Evolutionary conservation across 2,113 vertebrate genomes (phyloP).

Genomic region (Lathamus discolor): DNA sequence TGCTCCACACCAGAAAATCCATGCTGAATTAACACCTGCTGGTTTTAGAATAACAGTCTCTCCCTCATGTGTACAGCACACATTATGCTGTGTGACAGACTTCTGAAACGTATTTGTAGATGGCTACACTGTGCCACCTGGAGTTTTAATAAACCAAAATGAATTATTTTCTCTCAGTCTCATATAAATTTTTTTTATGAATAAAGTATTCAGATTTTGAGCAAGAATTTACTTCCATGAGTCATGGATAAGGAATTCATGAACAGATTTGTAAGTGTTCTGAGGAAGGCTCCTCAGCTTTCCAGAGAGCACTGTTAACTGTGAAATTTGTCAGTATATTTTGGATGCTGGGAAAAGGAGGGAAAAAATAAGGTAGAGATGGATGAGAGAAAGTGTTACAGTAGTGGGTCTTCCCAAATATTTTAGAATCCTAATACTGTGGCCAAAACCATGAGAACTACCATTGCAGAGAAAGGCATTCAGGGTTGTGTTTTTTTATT

Average conservation of each 20-base stretch:
- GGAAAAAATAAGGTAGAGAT: neutral
- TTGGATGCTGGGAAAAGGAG: neutral
- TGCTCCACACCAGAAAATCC: neutral
- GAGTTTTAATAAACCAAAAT: constrained; percentile 49
- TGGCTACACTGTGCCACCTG: neutral
- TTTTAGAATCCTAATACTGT: neutral
- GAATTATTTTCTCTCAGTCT: constrained; percentile 24
- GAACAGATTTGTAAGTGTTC: constrained; percentile 30
- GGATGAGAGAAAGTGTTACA: neutral
- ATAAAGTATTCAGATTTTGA: constrained; percentile 2
- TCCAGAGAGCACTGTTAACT: neutral
- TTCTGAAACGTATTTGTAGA: constrained; percentile 19
- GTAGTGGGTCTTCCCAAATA: neutral
- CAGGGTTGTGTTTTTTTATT: neutral
- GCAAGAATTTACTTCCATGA: neutral
- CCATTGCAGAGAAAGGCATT: neutral
- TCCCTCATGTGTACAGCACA: neutral
- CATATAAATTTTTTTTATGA: neutral
- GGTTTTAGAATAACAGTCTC: neutral
- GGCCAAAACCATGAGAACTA: neutral
- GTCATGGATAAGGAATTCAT: neutral
- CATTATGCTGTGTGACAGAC: neutral
- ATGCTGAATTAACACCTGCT: neutral
- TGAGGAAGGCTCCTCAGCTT: neutral
- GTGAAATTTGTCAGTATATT: neutral